Base-by-base conservation (phyloP, 2,888 invertebrate genomes). In the Cheiracanthium punctorium region DNA sequence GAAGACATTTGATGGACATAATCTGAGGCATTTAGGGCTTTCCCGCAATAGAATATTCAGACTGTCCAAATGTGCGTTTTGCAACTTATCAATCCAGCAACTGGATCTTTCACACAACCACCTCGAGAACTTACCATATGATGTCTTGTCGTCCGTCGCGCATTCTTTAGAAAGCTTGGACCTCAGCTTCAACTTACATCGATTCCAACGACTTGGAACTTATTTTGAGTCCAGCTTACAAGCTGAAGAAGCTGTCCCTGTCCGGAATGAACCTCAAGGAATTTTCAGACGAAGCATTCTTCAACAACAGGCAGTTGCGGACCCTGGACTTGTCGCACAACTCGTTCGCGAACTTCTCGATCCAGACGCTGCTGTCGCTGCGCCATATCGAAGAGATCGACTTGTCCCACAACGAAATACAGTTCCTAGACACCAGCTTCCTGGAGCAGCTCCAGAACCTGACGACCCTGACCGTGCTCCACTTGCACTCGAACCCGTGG, bases 101-200 rank as follows among this genome's bases (percentile, higher is more conserved):
- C 92, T 96, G 89, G 95, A 96, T 91, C 93, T 96, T 85, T 94
- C 95, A 89, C 95, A 95, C 5, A 95, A 95, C 90, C 93, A 94
- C 7, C 88, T 90, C 28, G 88, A 86, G 14, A 89, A 88, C 30
- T 82, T 91, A 58, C 90, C 89, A 8, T 79, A 80, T 29, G 84
- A 89, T 33, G 79, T 87, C 10, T 73, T 89, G 12, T 82, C 80
- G n/a, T 88, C 89, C 28, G 72, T 90, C 32, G 74, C 88, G 4
- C 81, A 79, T n/a, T 82, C 87, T n/a, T 28, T 89, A n/a, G 76
- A 85, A 20, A 74, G 52, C 48, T 82, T 91, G 41, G 89, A 90
- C 74, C 69, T 90, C 43, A 88, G 89, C 33, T 89, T 90, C 28
- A 91, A 90, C 82, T 14, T 14, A n/a, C 2, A 86, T 88, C 10